Evolutionary conservation across 1,140 invertebrate species (phyloP).

Genomic region (Drosophila bocqueti): DNA sequence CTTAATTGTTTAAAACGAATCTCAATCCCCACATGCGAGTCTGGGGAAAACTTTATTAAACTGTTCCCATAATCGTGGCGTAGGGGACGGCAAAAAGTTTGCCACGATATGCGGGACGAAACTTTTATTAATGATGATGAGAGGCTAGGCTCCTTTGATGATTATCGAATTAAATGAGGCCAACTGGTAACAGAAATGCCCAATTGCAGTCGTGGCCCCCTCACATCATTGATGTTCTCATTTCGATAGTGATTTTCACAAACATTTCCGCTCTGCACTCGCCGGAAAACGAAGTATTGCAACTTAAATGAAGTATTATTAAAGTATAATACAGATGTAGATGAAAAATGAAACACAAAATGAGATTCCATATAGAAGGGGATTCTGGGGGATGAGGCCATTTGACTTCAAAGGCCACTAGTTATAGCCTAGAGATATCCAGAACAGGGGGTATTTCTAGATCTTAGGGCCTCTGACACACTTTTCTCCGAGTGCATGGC

Average conservation of each 20-base stretch:
- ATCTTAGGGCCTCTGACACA: background rate
- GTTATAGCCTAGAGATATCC: background rate
- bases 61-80: background rate
- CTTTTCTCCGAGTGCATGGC: background rate
- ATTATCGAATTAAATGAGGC: slow-evolving; percentile 35
- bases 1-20: slow-evolving; percentile 4
- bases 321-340: no score
- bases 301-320: background rate
- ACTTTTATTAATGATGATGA: slow-evolving; percentile 32
- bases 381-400: no score
- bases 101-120: slow-evolving; percentile 3
- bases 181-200: slow-evolving; percentile 7
- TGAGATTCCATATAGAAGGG: background rate
- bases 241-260: slow-evolving; percentile 63
- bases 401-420: background rate
- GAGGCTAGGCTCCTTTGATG: slow-evolving; percentile 14
- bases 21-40: background rate
- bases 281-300: background rate
- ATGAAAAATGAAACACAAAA: background rate
- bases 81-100: background rate
- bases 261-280: slow-evolving; percentile 7
- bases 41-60: slow-evolving; percentile 2
- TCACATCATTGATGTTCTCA: slow-evolving; percentile 67
- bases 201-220: slow-evolving; percentile 24
- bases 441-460: background rate